Evolutionary conservation across 23 tunicate species (phyloP).

Genomic region (Styela clava): DNA sequence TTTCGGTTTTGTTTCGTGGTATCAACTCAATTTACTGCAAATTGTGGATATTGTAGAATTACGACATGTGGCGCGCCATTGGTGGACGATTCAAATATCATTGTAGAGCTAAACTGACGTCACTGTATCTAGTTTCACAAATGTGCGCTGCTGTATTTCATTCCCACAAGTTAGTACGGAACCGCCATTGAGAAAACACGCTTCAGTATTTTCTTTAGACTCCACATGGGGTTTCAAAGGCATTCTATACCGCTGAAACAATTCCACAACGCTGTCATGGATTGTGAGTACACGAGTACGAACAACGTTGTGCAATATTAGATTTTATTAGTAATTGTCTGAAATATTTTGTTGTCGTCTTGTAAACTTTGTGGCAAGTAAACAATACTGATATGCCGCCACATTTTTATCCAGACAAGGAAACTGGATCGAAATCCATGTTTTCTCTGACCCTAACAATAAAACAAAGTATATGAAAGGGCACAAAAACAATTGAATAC

Average conservation of each 20-base stretch:
- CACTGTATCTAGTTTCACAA: neutral
- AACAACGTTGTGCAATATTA: neutral
- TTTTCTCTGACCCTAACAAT: neutral
- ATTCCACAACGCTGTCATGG: neutral
- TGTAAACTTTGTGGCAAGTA: neutral
- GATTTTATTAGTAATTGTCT: neutral
- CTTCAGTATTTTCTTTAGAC: neutral
- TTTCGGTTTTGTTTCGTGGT: too few relatives aligned
- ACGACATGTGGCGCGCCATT: too few relatives aligned
- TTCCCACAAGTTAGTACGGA: neutral
- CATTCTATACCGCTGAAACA: neutral
- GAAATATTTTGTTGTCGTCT: neutral
- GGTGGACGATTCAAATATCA: too few relatives aligned
- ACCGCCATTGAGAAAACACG: neutral
- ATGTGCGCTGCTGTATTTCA: neutral
- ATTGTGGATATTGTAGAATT: too few relatives aligned
- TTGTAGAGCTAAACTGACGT: too few relatives aligned
- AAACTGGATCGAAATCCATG: neutral
- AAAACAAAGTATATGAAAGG: neutral
- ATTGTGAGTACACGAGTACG: neutral
- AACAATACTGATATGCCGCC: neutral
- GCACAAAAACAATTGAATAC: neutral
- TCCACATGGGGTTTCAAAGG: neutral
- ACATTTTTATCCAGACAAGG: neutral
- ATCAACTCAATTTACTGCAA: too few relatives aligned